A percentile compares a stretch with the other conserved stretches of the same genome.
phyloP scores from a whole-genome alignment of 2,797 vertebrate species.

The Lagodon rhomboides region DNA sequence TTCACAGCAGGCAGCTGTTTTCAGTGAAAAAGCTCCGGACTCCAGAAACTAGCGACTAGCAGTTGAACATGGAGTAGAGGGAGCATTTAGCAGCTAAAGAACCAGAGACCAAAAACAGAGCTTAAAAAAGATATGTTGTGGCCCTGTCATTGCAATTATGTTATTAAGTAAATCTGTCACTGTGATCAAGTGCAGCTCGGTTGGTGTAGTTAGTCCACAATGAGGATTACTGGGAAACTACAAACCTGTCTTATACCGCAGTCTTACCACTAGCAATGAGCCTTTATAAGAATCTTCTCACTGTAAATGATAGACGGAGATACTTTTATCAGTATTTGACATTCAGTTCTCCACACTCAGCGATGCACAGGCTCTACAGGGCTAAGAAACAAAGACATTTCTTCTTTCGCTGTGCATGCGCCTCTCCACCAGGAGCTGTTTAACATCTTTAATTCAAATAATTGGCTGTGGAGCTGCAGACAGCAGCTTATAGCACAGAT shows the following conservation, averaged over 20 bases:
- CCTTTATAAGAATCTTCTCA: not conserved
- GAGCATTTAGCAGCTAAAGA: not conserved
- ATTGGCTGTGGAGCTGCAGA: slow-evolving; percentile 37
- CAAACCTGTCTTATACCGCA: not conserved
- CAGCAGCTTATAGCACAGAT: slow-evolving; percentile 50
- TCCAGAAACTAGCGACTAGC: no score
- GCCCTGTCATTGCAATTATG: no score
- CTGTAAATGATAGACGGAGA: not conserved
- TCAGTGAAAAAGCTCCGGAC: not conserved
- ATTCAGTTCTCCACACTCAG: not conserved
- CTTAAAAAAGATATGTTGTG: not conserved
- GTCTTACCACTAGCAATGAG: not conserved
- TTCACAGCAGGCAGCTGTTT: not conserved
- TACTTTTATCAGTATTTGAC: slow-evolving; percentile 2
- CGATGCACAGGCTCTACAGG: not conserved
- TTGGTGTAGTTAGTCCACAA: not conserved
- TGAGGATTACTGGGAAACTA: not conserved
- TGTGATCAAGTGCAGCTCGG: not conserved
- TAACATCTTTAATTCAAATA: slow-evolving; percentile 35
- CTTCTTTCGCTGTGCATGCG: not conserved
- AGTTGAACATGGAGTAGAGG: no score
- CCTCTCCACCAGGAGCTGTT: not conserved
- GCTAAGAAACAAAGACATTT: slow-evolving; percentile 3
- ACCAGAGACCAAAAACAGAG: not conserved
- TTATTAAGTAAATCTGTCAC: not conserved